phyloP scores from a whole-genome alignment of 1,140 invertebrate species.

The Saccostrea echinata region DNA sequence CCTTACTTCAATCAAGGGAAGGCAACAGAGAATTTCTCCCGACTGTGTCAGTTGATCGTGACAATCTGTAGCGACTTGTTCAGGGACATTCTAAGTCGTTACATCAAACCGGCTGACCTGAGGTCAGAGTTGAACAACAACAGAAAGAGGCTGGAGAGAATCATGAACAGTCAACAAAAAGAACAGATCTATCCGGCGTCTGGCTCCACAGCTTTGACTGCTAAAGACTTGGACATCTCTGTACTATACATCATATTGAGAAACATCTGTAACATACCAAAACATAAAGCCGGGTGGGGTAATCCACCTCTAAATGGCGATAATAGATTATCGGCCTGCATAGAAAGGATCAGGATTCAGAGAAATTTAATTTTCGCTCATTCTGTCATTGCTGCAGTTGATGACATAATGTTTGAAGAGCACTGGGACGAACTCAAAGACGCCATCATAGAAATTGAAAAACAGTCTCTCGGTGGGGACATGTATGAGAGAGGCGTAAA shows the following conservation, averaged over 20 bases:
- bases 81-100: background rate
- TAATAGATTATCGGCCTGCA: background rate
- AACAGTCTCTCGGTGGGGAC: background rate
- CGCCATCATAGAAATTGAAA: background rate
- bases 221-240: slow-evolving; percentile 20
- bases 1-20: background rate
- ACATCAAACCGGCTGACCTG: background rate
- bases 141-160: background rate
- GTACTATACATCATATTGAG: slow-evolving; percentile 3
- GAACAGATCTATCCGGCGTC: background rate
- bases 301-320: background rate
- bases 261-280: slow-evolving; percentile 17
- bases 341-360: slow-evolving; percentile 10
- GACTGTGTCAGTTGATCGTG: background rate
- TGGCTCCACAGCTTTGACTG: background rate
- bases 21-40: slow-evolving; percentile 1
- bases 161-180: background rate
- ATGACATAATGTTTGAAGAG: background rate
- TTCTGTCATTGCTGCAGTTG: background rate
- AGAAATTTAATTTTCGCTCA: background rate
- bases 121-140: background rate
- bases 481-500: background rate
- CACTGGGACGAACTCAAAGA: background rate
- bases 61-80: background rate
- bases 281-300: background rate